Percentiles rank a stretch among this genome's conserved stretches.
Conservation (phyloP, 2,797 vertebrate genomes). For the Mico argentatus region DNA sequence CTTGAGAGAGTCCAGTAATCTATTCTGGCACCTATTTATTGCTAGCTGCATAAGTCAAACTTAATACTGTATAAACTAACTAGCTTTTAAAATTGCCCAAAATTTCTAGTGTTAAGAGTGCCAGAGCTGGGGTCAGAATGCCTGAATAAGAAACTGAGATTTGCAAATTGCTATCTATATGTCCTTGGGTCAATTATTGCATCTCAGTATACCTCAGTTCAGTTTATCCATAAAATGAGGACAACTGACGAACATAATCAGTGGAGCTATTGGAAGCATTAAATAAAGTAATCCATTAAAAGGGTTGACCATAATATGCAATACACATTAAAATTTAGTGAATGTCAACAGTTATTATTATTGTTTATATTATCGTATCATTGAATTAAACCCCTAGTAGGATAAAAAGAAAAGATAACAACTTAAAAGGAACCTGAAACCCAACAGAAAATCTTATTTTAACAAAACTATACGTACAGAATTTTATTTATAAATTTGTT, state of each 20-base stretch:
- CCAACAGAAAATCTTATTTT: neutral
- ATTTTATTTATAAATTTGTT: neutral
- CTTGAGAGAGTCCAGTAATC: neutral
- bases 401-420: neutral
- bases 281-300: neutral
- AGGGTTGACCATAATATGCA: neutral
- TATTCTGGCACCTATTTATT: neutral
- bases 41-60: neutral
- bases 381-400: neutral
- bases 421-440: neutral
- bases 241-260: slow-evolving; percentile 10
- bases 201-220: neutral
- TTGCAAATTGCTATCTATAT: neutral
- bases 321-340: neutral
- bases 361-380: neutral
- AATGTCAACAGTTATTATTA: neutral
- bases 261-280: neutral
- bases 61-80: neutral
- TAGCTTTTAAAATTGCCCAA: neutral
- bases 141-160: neutral
- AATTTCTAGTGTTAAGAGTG: neutral
- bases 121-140: neutral
- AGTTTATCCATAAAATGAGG: neutral
- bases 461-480: neutral
- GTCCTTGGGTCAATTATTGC: slow-evolving; percentile 26